Evolutionary conservation across 2,113 vertebrate species (phyloP).

Genomic region (Chaetops frenatus): DNA sequence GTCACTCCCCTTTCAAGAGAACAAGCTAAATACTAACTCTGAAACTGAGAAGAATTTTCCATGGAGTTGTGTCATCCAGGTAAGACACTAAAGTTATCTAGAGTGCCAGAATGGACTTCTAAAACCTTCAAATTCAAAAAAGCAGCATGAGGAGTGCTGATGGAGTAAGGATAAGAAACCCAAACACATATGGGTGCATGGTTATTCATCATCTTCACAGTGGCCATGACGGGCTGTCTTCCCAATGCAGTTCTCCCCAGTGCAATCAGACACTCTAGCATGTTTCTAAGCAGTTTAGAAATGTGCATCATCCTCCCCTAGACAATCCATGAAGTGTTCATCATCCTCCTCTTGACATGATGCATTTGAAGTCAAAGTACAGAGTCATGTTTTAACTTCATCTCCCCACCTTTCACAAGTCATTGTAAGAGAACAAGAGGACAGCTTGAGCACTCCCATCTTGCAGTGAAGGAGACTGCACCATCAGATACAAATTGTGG

Average conservation of each 20-base stretch:
- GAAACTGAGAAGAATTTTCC: not conserved
- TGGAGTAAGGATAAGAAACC: not conserved
- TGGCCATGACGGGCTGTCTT: accelerated
- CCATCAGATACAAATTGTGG: accelerated
- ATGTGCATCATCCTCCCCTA: not conserved
- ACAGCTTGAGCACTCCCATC: not conserved
- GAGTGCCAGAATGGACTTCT: not conserved
- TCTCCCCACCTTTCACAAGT: not conserved
- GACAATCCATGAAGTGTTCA: not conserved
- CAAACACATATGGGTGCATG: accelerated
- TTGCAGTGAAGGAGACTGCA: not conserved
- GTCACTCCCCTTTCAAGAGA: not conserved
- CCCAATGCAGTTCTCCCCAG: not conserved
- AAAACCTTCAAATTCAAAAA: not conserved
- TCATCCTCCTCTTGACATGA: not conserved
- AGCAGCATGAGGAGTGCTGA: not conserved
- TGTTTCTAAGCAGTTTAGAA: not conserved
- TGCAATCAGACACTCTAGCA: not conserved
- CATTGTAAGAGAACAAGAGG: not conserved
- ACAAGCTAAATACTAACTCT: not conserved
- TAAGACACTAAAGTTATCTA: not conserved
- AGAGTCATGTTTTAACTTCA: not conserved
- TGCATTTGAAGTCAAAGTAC: not conserved
- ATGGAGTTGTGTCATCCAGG: not conserved
- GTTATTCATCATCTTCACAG: not conserved